phyloP scores from a whole-genome alignment of 2,113 vertebrate genomes.

The Thalassoma bifasciatum region DNA sequence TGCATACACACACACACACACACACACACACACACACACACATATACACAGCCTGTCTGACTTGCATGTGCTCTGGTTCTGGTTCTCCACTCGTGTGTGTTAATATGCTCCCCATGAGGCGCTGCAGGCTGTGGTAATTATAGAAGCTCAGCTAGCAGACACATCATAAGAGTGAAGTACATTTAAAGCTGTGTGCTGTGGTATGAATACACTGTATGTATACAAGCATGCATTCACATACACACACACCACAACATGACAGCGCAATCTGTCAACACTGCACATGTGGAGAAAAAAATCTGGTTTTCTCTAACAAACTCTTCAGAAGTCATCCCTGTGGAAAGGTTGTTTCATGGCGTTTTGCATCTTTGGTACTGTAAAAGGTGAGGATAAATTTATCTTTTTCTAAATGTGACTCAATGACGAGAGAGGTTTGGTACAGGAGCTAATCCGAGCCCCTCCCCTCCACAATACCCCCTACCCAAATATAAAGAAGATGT shows the following conservation, averaged over 20 bases:
- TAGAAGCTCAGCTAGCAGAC: slow-evolving; percentile 73
- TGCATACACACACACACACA: no score
- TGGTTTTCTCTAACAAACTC: no score
- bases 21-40: no score
- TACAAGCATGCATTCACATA: slow-evolving; percentile 5
- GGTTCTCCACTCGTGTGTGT: slow-evolving; percentile 81
- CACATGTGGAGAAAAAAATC: neutral
- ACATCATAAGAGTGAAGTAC: slow-evolving; percentile 63
- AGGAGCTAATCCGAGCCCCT: slow-evolving; percentile 37
- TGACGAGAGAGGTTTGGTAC: neutral
- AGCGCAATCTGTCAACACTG: neutral
- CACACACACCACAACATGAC: neutral
- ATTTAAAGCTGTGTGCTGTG: slow-evolving; percentile 64
- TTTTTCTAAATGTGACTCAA: neutral
- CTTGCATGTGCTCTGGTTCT: slow-evolving; percentile 54
- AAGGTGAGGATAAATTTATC: neutral
- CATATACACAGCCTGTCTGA: slow-evolving; percentile 18
- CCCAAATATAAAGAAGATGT: slow-evolving; percentile 58
- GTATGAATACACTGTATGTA: slow-evolving; percentile 27
- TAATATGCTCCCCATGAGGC: slow-evolving; percentile 81
- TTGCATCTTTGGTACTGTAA: neutral
- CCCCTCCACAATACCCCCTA: slow-evolving; percentile 44
- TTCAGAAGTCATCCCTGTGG: no score
- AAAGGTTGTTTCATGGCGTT: neutral
- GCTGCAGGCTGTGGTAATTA: slow-evolving; percentile 83